A percentile compares a stretch with the other conserved stretches of the same genome.
Evolutionary conservation across 2,797 vertebrate genomes (phyloP).

Genomic region (Phylloscopus collybita): DNA sequence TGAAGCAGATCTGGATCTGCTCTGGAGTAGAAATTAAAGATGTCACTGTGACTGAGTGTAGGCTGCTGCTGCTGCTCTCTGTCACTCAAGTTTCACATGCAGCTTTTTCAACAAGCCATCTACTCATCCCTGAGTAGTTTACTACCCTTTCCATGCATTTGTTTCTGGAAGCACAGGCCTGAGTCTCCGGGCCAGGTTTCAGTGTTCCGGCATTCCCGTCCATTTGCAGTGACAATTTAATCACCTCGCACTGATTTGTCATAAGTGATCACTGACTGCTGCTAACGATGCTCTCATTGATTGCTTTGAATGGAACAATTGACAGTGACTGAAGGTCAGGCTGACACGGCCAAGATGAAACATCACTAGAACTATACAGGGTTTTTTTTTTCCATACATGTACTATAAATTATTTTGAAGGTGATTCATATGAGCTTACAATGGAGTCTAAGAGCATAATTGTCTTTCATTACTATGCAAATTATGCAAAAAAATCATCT

Average conservation of each 20-base stretch:
- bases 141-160: neutral
- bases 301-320: conserved; percentile 13
- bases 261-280: neutral
- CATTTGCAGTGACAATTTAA: neutral
- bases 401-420: conserved; percentile 34
- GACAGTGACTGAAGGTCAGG: conserved; percentile 51
- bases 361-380: neutral
- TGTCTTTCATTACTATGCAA: conserved; percentile 75
- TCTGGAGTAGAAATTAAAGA: neutral
- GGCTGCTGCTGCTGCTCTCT: neutral
- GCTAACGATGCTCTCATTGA: conserved; percentile 52
- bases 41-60: fast-evolving
- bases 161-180: neutral
- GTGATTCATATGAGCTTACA: conserved; percentile 61
- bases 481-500: conserved; percentile 69
- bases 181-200: neutral
- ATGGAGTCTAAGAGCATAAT: conserved; percentile 44
- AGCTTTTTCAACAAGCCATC: neutral
- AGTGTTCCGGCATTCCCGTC: neutral
- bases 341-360: conserved; percentile 6
- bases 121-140: neutral
- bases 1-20: neutral
- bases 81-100: neutral
- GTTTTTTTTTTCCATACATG: neutral
- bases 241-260: conserved; percentile 18